phyloP scores from a whole-genome alignment of 2,113 vertebrate genomes.

The Psittacus erithacus region DNA sequence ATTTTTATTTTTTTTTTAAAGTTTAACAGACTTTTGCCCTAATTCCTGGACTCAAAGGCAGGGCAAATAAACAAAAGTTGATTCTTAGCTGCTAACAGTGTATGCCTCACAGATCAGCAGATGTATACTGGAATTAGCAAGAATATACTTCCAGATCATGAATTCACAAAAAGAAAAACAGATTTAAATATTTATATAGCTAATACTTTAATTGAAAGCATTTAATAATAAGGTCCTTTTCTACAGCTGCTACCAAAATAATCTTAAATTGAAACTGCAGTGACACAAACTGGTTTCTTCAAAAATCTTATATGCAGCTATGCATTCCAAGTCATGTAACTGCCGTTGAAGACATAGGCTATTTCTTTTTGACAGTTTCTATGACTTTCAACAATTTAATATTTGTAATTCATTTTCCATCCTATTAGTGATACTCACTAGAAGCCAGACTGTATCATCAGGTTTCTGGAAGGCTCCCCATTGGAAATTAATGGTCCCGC shows the following conservation, averaged over 20 bases:
- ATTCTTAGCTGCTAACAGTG: not conserved
- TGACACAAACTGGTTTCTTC: not conserved
- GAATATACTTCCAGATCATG: not conserved
- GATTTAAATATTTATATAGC: not conserved
- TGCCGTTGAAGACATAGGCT: not conserved
- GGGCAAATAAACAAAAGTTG: not conserved
- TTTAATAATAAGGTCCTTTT: not conserved
- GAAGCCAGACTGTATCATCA: not conserved
- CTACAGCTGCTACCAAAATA: not conserved
- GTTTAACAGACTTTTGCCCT: not conserved
- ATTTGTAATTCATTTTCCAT: not conserved
- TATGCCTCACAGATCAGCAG: not conserved
- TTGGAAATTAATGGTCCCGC: not conserved
- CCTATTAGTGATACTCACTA: not conserved
- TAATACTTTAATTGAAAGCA: not conserved
- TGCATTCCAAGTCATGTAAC: not conserved
- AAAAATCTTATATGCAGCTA: not conserved
- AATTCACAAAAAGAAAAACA: not conserved
- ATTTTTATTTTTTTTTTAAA: no score
- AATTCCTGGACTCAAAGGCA: not conserved
- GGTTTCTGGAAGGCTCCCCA: not conserved
- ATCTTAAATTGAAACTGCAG: not conserved
- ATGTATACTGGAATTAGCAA: not conserved
- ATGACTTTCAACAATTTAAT: not conserved
- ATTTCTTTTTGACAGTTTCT: not conserved